phyloP scores from a whole-genome alignment of 2,113 vertebrate genomes.

The Zingel zingel region DNA sequence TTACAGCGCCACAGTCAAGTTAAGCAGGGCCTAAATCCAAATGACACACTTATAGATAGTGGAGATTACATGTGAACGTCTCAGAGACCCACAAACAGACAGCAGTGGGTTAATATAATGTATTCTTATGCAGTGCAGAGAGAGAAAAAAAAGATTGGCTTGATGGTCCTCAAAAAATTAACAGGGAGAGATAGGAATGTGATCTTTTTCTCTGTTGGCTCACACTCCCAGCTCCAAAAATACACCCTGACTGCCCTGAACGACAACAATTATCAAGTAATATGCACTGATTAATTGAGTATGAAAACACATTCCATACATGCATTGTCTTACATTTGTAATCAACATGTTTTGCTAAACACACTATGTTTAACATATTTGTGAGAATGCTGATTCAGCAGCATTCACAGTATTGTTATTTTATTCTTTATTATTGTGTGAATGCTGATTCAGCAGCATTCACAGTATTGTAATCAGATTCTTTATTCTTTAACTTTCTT shows the following conservation, averaged over 20 bases:
- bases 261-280: not conserved
- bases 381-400: too few species aligned
- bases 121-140: constrained; percentile 4
- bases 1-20: not conserved
- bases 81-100: constrained; percentile 16
- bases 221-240: constrained; percentile 43
- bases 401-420: too few species aligned
- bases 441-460: too few species aligned
- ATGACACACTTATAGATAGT: constrained; percentile 35
- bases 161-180: constrained; percentile 43
- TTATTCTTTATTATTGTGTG: too few species aligned
- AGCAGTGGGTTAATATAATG: constrained; percentile 24
- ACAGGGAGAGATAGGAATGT: constrained; percentile 37
- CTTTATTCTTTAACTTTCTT: too few species aligned
- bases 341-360: not conserved
- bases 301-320: constrained; percentile 8
- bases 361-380: constrained; percentile 8
- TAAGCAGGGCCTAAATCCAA: constrained; percentile 35
- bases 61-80: constrained; percentile 25
- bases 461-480: too few species aligned
- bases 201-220: constrained; percentile 37
- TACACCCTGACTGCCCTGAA: constrained; percentile 15
- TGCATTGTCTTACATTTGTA: not conserved
- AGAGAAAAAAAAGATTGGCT: constrained; percentile 17
- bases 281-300: not conserved